Evolutionary conservation across 2,797 vertebrate genomes (phyloP).

Genomic region (Sebastes variabilis): DNA sequence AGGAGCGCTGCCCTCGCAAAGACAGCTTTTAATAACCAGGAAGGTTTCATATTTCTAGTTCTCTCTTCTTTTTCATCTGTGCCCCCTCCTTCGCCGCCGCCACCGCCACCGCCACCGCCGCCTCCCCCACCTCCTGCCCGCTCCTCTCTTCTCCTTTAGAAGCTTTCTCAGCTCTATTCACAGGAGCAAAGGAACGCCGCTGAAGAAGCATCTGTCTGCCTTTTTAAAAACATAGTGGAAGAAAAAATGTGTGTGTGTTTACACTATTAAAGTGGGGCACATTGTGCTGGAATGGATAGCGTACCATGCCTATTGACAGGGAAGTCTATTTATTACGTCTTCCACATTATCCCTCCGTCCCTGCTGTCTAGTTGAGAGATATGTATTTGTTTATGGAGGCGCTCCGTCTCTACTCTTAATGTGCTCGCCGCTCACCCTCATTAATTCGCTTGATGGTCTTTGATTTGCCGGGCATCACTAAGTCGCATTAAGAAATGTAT

Average conservation of each 20-base stretch:
- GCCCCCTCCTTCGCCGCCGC: not conserved
- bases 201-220: slow-evolving; percentile 51
- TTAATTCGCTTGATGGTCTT: slow-evolving; percentile 83
- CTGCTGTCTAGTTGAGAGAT: slow-evolving; percentile 71
- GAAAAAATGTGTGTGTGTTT: slow-evolving; percentile 33
- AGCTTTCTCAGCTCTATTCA: slow-evolving; percentile 60
- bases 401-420: slow-evolving; percentile 73
- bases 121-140: slow-evolving; percentile 17
- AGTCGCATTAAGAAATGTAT: slow-evolving; percentile 84
- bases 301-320: slow-evolving; percentile 37
- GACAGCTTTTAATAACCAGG: slow-evolving; percentile 77
- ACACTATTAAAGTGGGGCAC: slow-evolving; percentile 44
- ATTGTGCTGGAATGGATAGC: slow-evolving; percentile 54
- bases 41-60: slow-evolving; percentile 72
- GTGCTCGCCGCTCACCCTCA: slow-evolving; percentile 78
- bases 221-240: slow-evolving; percentile 46
- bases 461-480: slow-evolving; percentile 84
- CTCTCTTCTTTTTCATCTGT: slow-evolving; percentile 56
- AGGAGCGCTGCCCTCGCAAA: slow-evolving; percentile 70
- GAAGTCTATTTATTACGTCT: slow-evolving; percentile 63
- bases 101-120: not conserved
- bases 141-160: slow-evolving; percentile 44
- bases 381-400: slow-evolving; percentile 77
- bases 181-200: slow-evolving; percentile 49
- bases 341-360: slow-evolving; percentile 51